Base-by-base conservation (phyloP, 1,140 invertebrate genomes). In the Forficula auricularia region DNA sequence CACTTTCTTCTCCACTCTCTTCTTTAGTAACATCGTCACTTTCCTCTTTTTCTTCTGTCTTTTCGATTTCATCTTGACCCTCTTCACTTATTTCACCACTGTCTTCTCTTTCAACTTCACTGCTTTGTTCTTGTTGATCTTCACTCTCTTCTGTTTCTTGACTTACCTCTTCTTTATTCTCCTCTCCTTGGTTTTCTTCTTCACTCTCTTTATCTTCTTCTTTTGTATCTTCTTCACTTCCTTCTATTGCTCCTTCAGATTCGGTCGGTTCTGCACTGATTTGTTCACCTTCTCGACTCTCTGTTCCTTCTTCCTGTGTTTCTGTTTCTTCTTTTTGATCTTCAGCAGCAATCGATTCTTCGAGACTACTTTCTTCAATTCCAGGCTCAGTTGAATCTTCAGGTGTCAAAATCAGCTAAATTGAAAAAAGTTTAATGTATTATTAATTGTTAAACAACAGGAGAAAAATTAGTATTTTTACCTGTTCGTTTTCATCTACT, bases 131-230 rank as follows among this genome's bases (percentile, higher is more conserved):
- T 39, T 8, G 6, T 42, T 16, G 4, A 42, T 35, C 33, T 35
- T 43, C 41, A 36, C 41, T 43, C n/a, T n/a, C 12, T 42, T 30
- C 31, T 18, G 12, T 15, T 39, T 15, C 38, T 18, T 40, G 19
- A 2, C 38, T 1, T 27, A 63, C 58, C 38, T 48, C 54, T 37
- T 52, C 48, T 34, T 52, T 54, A 53, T 56, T 55, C 49, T 58
- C 55, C 47, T 65, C 59, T 53, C 66, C 66, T 27, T 62, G 62
- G 47, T 63, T 62, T 43, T 67, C 65, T 38, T 64, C 63, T 42
- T 62, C 57, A 56, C 63, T 15, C n/a, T 19, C 41, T 19, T 19
- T 30, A 3, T 3, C 32, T 14, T 18, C 33, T 22, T 22, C 13
- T n/a, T 19, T 37, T 22, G 1, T n/a, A 12, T 14, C 16, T 16